Base-by-base conservation (phyloP, 2,113 vertebrate species). In the Calidris pugnax region DNA sequence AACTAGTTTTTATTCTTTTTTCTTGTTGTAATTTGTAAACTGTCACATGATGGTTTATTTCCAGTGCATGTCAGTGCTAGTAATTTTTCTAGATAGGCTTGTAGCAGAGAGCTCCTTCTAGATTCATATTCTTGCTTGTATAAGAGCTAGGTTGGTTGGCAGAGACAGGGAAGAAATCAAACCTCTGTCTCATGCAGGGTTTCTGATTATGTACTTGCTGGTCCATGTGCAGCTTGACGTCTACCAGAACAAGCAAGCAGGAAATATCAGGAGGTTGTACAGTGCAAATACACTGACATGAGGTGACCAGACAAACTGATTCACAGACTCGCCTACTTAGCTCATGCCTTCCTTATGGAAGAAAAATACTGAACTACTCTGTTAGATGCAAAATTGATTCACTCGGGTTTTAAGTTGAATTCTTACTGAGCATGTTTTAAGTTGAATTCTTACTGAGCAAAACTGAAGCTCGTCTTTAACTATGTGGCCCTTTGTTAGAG, bases 401-500 rank as follows among this genome's bases (percentile, higher is more conserved):
- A 14, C 12, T 69, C 2, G 3, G 39, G 39, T 21, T 72, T 35
- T 72, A 92, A 82, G 87, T 8, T n/a, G 56, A 84, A 57, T 89
- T 94, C 26, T 93, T 68, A 67, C 63, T 33, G 80, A 76, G 64
- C 2, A 3, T 35, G 39, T 21, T 72, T 35, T 72, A 92, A 82
- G 87, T 8, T n/a, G 56, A 84, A 57, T 89, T 94, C 26, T 93
- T 68, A 67, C 63, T 33, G 80, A 76, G 64, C 76, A 77, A 81
- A 92, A 64, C 66, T 27, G 72, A 68, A 74, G 80, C 43, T 12
- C 0, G 0, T 20, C 53, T 50, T 90, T 77, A 72, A 21, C 51
- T 66, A 1, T 66, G 56, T 48, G 37, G n/a, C 48, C 16, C 45
- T 85, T 92, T 81, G 83, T 51, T 71, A 79, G 85, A 86, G n/a